Evolutionary conservation across 2,113 vertebrate species (phyloP), one percentile per base, ranked within the genome.

Genomic region (Camelus dromedarius): DNA sequence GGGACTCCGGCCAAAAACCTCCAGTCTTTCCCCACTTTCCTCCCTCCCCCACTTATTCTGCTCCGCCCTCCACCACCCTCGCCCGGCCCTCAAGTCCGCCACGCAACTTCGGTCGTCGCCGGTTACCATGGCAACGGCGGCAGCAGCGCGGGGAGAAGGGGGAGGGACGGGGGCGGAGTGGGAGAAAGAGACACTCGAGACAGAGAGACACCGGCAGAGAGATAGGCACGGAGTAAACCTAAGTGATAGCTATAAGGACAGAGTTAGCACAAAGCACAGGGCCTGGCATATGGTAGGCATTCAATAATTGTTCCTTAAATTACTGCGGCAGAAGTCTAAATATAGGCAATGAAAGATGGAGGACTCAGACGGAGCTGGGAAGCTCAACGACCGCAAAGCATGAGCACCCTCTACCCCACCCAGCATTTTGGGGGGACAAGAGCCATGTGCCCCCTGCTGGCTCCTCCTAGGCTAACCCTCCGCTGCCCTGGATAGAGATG

Each of bases 151-250:
- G 96, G 84, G 95, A 97, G 67, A 94, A 95, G 86, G 91, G 97
- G 97, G 96, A 97, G 97, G 97, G 97, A 96, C 93, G 98, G 98
- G 97, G 98, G 97, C 70, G 97, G 98, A 98, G 96, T 97, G 97
- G 98, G 98, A 97, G 97, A 91, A 73, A 93, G 87, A 88, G 97
- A 94, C 87, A 91, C 91, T 96, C 94, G 90, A 95, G 96, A 93
- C 66, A n/a, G 72, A 66, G 91, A 95, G 88, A 97, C 70, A 42
- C 97, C 64, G 69, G 84, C 92, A 77, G 95, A 94, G 90, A 96
- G n/a, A 86, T 4, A 77, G 81, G 86, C 72, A 54, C 67, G 28
- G 69, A 95, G 79, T 91, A 70, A 91, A 88, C 70, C 48, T 52
- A 35, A 75, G 85, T 69, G 92, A 79, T 75, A 67, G 88, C 84